Conservation (phyloP, 2,888 invertebrate species). For the Parascotia fuliginaria region DNA sequence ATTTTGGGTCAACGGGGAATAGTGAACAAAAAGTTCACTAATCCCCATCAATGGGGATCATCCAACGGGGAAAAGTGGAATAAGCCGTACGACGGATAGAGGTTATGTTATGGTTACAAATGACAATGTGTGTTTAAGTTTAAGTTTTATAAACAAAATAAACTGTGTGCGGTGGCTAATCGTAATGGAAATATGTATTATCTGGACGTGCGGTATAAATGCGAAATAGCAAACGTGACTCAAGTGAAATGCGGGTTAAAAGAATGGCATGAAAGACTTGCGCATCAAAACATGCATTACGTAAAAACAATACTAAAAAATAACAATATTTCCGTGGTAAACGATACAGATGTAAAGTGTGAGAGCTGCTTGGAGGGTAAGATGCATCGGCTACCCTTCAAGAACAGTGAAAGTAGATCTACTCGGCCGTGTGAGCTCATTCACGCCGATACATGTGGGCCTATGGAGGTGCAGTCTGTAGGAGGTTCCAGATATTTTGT, state of each 20-base stretch:
- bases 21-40: too few species aligned
- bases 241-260: constrained; percentile 5
- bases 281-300: constrained; percentile 27
- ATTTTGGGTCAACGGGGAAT: too few species aligned
- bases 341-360: constrained; percentile 11
- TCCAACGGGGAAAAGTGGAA: too few species aligned
- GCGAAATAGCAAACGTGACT: constrained; percentile 5
- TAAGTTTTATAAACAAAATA: constrained; percentile 26
- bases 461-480: constrained; percentile 5
- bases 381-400: constrained; percentile 31
- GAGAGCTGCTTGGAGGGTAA: constrained; percentile 35
- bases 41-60: too few species aligned
- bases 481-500: constrained; percentile 13
- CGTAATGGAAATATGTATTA: constrained; percentile 26
- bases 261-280: constrained; percentile 31
- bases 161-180: constrained; percentile 29
- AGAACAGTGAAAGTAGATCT: constrained; percentile 25
- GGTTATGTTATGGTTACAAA: constrained; percentile 39
- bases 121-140: constrained; percentile 22
- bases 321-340: constrained; percentile 28
- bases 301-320: constrained; percentile 23
- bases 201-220: constrained; percentile 27
- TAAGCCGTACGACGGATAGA: too few species aligned
- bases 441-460: constrained; percentile 18
- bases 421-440: constrained; percentile 32